A percentile compares a stretch with the other conserved stretches of the same genome.
Conservation (phyloP, 2,113 vertebrate genomes). For the Dasyurus viverrinus region DNA sequence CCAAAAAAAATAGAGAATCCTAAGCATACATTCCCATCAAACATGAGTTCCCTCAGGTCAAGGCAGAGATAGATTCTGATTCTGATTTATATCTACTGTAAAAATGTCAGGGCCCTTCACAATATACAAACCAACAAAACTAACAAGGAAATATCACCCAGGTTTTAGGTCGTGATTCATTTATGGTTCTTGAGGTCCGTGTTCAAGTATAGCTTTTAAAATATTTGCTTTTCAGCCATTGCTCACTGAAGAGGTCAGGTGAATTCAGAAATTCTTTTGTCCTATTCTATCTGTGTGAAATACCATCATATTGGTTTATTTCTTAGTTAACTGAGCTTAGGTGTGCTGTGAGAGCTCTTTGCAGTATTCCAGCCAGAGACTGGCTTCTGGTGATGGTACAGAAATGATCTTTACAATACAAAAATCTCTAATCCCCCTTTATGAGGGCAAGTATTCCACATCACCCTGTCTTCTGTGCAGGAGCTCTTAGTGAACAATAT, state of each 20-base stretch:
- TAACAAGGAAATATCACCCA: slow-evolving; percentile 37
- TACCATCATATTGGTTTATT: slow-evolving; percentile 44
- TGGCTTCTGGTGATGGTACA: slow-evolving; percentile 57
- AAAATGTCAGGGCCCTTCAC: slow-evolving; percentile 16
- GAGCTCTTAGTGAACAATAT: slow-evolving; percentile 65
- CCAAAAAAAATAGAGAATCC: not conserved
- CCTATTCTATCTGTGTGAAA: slow-evolving; percentile 44
- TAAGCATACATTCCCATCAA: not conserved
- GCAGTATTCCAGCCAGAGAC: slow-evolving; percentile 66
- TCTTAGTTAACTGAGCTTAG: slow-evolving; percentile 69
- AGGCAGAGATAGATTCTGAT: slow-evolving; percentile 36
- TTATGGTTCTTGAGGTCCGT: slow-evolving; percentile 15
- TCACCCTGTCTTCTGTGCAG: slow-evolving; percentile 65
- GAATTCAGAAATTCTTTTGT: slow-evolving; percentile 49
- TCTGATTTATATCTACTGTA: slow-evolving; percentile 18
- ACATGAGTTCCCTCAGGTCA: not conserved
- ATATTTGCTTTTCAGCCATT: slow-evolving; percentile 31
- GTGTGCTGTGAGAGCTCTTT: slow-evolving; percentile 70
- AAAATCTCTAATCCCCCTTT: slow-evolving; percentile 71
- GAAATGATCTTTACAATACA: slow-evolving; percentile 71
- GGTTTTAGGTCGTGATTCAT: not conserved
- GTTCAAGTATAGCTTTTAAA: slow-evolving; percentile 54
- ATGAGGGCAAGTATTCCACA: slow-evolving; percentile 64
- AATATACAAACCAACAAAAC: slow-evolving; percentile 16
- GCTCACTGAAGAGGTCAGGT: slow-evolving; percentile 61